Percentiles rank a stretch among this genome's conserved stretches.
Evolutionary conservation across 2,888 invertebrate species (phyloP).

Genomic region (Nephrotoma flavescens): DNA sequence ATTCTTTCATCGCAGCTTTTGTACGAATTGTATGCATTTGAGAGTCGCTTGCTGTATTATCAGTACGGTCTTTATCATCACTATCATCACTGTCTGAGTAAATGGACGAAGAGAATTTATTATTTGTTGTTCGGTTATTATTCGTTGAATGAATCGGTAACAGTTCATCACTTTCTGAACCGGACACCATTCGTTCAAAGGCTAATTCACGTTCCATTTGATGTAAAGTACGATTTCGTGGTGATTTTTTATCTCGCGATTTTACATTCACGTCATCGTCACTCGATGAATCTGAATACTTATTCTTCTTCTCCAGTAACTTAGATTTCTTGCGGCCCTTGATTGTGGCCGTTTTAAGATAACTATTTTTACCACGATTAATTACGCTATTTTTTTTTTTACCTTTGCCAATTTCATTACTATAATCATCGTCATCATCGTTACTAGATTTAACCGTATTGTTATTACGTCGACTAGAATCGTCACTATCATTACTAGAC

Average conservation of each 20-base stretch:
- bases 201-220: slow-evolving; percentile 63
- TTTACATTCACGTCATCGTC: slow-evolving; percentile 36
- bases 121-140: slow-evolving; percentile 21
- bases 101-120: slow-evolving; percentile 52
- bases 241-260: slow-evolving; percentile 8
- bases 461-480: slow-evolving; percentile 26
- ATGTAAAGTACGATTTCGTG: slow-evolving; percentile 44
- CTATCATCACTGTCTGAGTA: slow-evolving; percentile 62
- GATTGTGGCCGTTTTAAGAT: background rate
- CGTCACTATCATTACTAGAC: slow-evolving; percentile 35
- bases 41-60: slow-evolving; percentile 50
- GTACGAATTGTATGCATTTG: slow-evolving; percentile 53
- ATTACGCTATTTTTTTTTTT: slow-evolving; percentile 10
- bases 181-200: slow-evolving; percentile 40
- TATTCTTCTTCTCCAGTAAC: background rate
- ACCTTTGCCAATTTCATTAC: slow-evolving; percentile 1
- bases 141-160: slow-evolving; percentile 38
- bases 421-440: background rate
- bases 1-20: slow-evolving; percentile 76
- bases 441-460: background rate
- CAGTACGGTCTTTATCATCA: slow-evolving; percentile 36
- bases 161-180: slow-evolving; percentile 67
- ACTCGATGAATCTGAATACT: slow-evolving; percentile 41
- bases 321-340: slow-evolving; percentile 13
- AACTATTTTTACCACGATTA: slow-evolving; percentile 2